Evolutionary conservation across 1,140 invertebrate species (phyloP).

Genomic region (Daktulosphaira vitifoliae): DNA sequence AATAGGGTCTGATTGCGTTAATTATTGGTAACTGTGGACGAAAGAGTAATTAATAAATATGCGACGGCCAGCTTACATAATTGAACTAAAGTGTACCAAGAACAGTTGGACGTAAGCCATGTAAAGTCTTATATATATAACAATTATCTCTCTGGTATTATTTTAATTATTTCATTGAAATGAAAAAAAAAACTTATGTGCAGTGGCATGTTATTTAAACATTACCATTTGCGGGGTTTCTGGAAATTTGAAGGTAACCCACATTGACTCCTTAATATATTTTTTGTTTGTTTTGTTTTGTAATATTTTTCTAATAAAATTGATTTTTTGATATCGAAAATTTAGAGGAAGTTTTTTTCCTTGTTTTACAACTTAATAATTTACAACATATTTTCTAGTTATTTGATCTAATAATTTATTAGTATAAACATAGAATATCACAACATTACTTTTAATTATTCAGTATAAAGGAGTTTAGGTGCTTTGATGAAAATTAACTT

Average conservation of each 20-base stretch:
- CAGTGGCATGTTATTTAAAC: conserved; percentile 21
- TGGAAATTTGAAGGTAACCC: conserved; percentile 4
- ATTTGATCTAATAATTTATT: no score
- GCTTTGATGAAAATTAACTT: no score
- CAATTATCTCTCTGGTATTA: background rate
- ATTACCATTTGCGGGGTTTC: conserved; percentile 26
- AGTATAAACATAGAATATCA: no score
- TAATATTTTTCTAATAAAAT: background rate
- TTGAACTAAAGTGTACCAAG: no score
- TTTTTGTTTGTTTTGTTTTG: conserved; percentile 1
- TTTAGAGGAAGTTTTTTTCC: no score
- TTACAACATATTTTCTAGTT: no score
- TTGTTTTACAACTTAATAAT: no score
- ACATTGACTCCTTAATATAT: no score
- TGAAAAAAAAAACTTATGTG: background rate
- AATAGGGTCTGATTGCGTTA: conserved; percentile 30
- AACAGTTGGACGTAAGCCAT: background rate
- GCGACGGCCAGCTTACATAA: no score
- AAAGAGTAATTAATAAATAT: conserved; percentile 21
- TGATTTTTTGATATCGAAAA: no score
- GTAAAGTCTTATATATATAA: background rate
- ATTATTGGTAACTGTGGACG: conserved; percentile 10
- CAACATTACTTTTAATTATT: no score
- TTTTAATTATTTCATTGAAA: background rate
- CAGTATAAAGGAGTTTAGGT: no score